Percentiles rank a stretch among this genome's conserved stretches.
Evolutionary conservation across 1,140 invertebrate species (phyloP).

Genomic region (Stegodyphus mimosarum): DNA sequence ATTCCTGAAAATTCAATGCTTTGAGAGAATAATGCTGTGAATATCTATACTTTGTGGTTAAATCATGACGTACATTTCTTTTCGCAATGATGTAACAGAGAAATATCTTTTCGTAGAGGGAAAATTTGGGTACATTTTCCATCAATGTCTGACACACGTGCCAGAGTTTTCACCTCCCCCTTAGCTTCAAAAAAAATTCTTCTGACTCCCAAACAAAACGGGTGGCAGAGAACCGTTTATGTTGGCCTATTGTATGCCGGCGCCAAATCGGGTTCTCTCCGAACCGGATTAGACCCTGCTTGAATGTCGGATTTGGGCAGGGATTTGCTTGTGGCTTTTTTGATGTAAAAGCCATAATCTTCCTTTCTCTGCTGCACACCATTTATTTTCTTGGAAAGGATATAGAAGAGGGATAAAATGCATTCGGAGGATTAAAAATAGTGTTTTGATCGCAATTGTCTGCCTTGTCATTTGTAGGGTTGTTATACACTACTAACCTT

Average conservation of each 20-base stretch:
- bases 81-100: too few relatives aligned
- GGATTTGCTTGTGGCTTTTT: constrained; percentile 57
- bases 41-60: too few relatives aligned
- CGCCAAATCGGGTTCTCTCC: constrained; percentile 12
- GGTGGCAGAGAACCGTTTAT: constrained; percentile 38
- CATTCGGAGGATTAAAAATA: background rate
- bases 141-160: constrained; percentile 19
- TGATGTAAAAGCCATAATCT: constrained; percentile 45
- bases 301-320: constrained; percentile 32
- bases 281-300: constrained; percentile 35
- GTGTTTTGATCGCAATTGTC: constrained; percentile 40
- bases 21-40: too few relatives aligned
- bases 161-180: constrained; percentile 2
- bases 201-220: constrained; percentile 43
- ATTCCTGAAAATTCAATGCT: too few relatives aligned
- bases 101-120: too few relatives aligned
- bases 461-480: constrained; percentile 5
- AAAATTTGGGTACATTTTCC: too few relatives aligned
- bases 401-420: constrained; percentile 14
- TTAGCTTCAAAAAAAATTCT: background rate
- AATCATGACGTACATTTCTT: too few relatives aligned
- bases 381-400: constrained; percentile 11
- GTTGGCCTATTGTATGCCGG: constrained; percentile 37
- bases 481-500: background rate
- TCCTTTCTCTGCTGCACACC: background rate